These are phyloP conservation scores for Philypnodon macrostomus DNA, from an alignment of 2,797 vertebrate species.

Conservation along the genomic window DNA sequence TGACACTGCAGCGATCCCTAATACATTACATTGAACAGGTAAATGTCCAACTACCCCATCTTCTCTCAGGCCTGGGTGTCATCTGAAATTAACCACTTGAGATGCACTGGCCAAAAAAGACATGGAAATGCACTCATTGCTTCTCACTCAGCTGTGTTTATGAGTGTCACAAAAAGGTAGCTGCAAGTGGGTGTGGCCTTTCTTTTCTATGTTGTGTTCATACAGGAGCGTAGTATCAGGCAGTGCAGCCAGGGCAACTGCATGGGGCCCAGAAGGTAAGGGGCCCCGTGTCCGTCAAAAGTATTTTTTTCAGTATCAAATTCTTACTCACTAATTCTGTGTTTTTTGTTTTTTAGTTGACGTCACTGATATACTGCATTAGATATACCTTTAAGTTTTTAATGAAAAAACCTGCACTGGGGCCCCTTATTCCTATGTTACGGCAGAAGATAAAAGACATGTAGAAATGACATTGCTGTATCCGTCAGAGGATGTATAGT, in stretches of 20 bases:
- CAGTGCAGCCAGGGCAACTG: no score
- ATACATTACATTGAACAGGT: slow-evolving; percentile 22
- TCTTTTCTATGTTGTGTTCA: no score
- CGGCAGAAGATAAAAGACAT: slow-evolving; percentile 8
- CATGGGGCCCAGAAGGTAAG: no score
- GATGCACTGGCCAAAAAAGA: slow-evolving; percentile 52
- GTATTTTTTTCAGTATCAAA: no score
- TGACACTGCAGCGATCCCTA: slow-evolving; percentile 64
- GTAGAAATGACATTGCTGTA: neutral
- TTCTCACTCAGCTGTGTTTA: slow-evolving; percentile 10
- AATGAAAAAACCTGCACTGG: no score
- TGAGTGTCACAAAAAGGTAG: neutral
- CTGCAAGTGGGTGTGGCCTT: neutral
- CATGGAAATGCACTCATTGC: slow-evolving; percentile 73
- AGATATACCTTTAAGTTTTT: no score
- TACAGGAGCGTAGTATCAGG: no score
- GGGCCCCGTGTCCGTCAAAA: no score
- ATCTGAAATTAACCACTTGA: slow-evolving; percentile 63
- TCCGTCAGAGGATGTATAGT: neutral
- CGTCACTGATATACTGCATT: no score
- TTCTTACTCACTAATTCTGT: no score
- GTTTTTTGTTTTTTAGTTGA: no score
- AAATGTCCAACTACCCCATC: slow-evolving; percentile 14
- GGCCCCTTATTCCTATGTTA: no score
- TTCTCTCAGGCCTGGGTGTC: slow-evolving; percentile 43